These are phyloP conservation scores for Bradypodion pumilum DNA, from an alignment of 2,797 vertebrate species.

Conservation along the genomic window DNA sequence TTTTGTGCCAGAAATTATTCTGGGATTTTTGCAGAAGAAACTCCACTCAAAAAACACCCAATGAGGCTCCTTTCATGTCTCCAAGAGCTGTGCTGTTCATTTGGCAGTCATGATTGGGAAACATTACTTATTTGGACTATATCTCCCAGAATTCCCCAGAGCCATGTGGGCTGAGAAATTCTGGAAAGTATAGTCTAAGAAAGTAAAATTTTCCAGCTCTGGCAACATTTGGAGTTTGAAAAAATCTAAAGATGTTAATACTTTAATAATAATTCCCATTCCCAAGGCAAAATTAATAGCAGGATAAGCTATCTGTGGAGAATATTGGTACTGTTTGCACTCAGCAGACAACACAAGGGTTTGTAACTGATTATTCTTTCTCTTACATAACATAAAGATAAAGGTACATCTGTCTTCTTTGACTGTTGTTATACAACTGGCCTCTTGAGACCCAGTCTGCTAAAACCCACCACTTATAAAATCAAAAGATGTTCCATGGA, in stretches of 20 bases:
- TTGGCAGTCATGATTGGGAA: too few relatives aligned
- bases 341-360: not conserved
- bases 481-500: conserved; percentile 53
- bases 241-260: not conserved
- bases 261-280: not conserved
- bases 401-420: not conserved
- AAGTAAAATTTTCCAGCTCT: not conserved
- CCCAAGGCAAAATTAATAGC: not conserved
- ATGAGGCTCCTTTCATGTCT: too few relatives aligned
- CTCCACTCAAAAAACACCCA: too few relatives aligned
- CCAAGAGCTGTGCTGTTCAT: too few relatives aligned
- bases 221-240: not conserved
- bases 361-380: not conserved
- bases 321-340: not conserved
- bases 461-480: conserved; percentile 42
- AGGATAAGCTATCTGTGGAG: not conserved
- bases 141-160: too few relatives aligned
- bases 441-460: conserved; percentile 36
- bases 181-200: too few relatives aligned
- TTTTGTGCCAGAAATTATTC: too few relatives aligned
- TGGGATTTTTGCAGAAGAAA: too few relatives aligned
- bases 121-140: too few relatives aligned
- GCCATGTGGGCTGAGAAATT: too few relatives aligned
- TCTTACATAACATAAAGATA: not conserved
- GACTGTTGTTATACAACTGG: not conserved